A percentile compares a stretch with the other conserved stretches of the same genome.
Evolutionary conservation across 2,113 vertebrate species (phyloP).

Genomic region (Grammomys dolichurus): DNA sequence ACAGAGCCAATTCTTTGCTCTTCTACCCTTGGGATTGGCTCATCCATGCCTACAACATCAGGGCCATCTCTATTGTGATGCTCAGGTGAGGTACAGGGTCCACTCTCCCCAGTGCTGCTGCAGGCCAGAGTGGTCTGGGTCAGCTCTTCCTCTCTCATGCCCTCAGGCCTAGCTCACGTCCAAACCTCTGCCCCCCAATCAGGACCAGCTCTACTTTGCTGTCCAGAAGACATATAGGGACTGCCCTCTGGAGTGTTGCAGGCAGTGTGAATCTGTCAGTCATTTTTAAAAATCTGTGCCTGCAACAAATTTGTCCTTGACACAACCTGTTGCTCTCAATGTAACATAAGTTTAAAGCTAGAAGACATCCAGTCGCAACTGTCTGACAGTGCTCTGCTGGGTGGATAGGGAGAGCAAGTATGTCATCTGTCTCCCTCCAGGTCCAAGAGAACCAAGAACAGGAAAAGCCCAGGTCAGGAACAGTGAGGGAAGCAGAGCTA

Average conservation of each 20-base stretch:
- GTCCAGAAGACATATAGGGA: neutral
- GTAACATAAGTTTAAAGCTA: neutral
- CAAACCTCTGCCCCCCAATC: neutral
- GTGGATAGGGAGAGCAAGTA: neutral
- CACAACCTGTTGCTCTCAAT: neutral
- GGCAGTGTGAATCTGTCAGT: neutral
- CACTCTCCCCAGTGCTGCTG: too few species aligned
- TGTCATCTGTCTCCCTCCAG: neutral
- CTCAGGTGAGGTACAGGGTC: too few species aligned
- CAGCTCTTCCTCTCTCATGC: neutral
- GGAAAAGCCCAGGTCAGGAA: fast-evolving
- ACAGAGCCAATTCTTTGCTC: neutral
- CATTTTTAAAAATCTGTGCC: neutral
- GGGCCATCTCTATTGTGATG: too few species aligned
- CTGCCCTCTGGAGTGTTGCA: neutral
- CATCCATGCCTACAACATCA: too few species aligned
- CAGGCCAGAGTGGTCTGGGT: too few species aligned
- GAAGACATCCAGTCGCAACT: neutral
- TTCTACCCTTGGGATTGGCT: too few species aligned
- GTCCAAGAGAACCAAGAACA: neutral
- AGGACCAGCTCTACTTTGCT: neutral
- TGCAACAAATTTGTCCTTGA: too few species aligned
- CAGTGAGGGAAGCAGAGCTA: neutral
- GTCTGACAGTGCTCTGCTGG: neutral
- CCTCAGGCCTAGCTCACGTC: neutral